These are phyloP conservation scores for Papilio helenus DNA, from an alignment of 1,140 invertebrate genomes.

Conservation along the genomic window DNA sequence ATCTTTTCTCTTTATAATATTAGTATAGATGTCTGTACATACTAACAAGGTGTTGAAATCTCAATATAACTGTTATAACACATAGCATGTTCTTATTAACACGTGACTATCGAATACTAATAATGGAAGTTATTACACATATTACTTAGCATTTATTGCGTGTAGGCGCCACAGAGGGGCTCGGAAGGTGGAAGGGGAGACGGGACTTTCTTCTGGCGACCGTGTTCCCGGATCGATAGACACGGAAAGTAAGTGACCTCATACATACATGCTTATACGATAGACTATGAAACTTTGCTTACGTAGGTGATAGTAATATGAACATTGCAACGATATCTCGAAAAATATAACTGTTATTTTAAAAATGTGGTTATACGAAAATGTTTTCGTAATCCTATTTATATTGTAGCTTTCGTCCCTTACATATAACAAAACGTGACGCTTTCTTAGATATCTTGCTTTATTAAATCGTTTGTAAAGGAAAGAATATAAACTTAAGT, in stretches of 20 bases:
- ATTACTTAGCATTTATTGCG: neutral
- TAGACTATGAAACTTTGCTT: neutral
- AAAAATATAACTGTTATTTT: too few relatives aligned
- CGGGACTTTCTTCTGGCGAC: constrained; percentile 18
- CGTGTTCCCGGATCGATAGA: constrained; percentile 25
- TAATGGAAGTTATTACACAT: neutral
- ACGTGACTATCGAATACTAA: neutral
- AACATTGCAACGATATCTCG: too few relatives aligned
- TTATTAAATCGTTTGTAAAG: neutral
- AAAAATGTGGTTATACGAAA: too few relatives aligned
- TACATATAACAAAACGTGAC: neutral
- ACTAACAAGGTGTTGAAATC: too few relatives aligned
- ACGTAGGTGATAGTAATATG: neutral
- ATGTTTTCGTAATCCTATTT: neutral
- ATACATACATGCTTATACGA: neutral
- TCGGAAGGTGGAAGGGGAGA: neutral
- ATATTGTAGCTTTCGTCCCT: neutral
- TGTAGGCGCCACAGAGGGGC: neutral
- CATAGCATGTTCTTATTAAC: too few relatives aligned
- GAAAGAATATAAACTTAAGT: neutral
- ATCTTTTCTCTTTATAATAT: too few relatives aligned
- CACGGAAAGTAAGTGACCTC: constrained; percentile 18
- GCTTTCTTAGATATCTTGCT: neutral
- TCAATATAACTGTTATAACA: too few relatives aligned
- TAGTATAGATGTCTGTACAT: too few relatives aligned